phyloP scores from a whole-genome alignment of 2,888 invertebrate species.

The Trissolcus japonicus region DNA sequence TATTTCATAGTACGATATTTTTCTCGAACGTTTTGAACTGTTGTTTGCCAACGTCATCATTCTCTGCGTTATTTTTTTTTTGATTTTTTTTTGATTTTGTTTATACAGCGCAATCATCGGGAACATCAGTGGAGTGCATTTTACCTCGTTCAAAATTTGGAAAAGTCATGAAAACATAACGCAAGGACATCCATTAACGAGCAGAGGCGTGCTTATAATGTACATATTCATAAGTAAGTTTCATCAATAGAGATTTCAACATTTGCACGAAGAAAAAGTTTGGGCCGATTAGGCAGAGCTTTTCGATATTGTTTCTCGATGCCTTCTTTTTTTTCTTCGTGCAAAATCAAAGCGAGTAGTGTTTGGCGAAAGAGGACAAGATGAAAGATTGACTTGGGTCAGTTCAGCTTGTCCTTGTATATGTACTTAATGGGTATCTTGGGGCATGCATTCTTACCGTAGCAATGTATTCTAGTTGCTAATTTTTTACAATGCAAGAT shows the following conservation, averaged over 20 bases:
- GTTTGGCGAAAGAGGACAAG: slow-evolving; percentile 40
- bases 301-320: background rate
- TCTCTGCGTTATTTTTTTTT: slow-evolving; percentile 12
- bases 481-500: slow-evolving; percentile 52
- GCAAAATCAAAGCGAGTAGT: slow-evolving; percentile 35
- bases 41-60: slow-evolving; percentile 3
- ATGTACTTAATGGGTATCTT: slow-evolving; percentile 4
- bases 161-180: slow-evolving; percentile 51
- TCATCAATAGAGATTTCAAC: slow-evolving; percentile 30
- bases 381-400: slow-evolving; percentile 30
- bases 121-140: slow-evolving; percentile 50
- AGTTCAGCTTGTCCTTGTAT: slow-evolving; percentile 42
- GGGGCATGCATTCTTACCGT: slow-evolving; percentile 63
- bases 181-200: slow-evolving; percentile 63
- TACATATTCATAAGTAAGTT: slow-evolving; percentile 55
- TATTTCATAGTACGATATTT: background rate
- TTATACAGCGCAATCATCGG: slow-evolving; percentile 41
- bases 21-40: background rate
- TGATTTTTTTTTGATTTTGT: slow-evolving; percentile 12
- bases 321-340: slow-evolving; percentile 26
- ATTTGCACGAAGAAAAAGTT: slow-evolving; percentile 31
- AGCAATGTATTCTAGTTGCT: slow-evolving; percentile 60
- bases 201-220: slow-evolving; percentile 64
- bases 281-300: background rate
- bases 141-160: slow-evolving; percentile 43